Percentiles rank a stretch among this genome's conserved stretches.
phyloP scores from a whole-genome alignment of 2,113 vertebrate species.

The Mustela lutreola region DNA sequence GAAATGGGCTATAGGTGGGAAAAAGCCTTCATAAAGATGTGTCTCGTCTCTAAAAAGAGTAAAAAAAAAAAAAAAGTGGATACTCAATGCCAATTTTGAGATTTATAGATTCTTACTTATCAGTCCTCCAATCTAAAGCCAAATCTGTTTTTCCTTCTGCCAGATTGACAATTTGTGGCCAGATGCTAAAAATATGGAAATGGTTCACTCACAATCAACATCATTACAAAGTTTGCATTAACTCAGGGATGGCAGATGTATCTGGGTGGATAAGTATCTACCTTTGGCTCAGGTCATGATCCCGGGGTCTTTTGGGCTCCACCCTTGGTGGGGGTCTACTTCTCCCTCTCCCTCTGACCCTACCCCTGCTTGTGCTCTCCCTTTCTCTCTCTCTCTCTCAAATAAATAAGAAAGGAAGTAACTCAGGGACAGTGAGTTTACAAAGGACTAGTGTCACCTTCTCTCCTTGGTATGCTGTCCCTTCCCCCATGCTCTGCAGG shows the following conservation, averaged over 20 bases:
- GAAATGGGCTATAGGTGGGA: neutral
- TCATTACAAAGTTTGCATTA: neutral
- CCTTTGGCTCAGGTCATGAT: neutral
- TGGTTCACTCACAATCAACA: neutral
- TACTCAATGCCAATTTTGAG: neutral
- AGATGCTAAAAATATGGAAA: conserved; percentile 14
- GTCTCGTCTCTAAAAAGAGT: neutral
- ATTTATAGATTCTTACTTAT: neutral
- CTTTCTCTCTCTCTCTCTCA: too few relatives aligned
- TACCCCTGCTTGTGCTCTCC: too few relatives aligned
- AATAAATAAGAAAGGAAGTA: too few relatives aligned
- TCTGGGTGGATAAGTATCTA: neutral
- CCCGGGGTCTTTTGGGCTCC: too few relatives aligned
- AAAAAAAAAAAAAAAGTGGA: neutral
- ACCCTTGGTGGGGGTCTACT: too few relatives aligned
- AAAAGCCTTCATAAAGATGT: neutral
- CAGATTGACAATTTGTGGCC: neutral
- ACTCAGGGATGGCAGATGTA: neutral
- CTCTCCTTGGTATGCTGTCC: neutral
- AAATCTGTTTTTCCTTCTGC: neutral
- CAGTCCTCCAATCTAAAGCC: neutral
- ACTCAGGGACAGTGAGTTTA: neutral
- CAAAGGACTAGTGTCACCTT: neutral
- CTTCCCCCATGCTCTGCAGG: neutral
- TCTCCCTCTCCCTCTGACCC: too few relatives aligned